Conservation (phyloP, 2,888 invertebrate species). For the Lasius platythorax region DNA sequence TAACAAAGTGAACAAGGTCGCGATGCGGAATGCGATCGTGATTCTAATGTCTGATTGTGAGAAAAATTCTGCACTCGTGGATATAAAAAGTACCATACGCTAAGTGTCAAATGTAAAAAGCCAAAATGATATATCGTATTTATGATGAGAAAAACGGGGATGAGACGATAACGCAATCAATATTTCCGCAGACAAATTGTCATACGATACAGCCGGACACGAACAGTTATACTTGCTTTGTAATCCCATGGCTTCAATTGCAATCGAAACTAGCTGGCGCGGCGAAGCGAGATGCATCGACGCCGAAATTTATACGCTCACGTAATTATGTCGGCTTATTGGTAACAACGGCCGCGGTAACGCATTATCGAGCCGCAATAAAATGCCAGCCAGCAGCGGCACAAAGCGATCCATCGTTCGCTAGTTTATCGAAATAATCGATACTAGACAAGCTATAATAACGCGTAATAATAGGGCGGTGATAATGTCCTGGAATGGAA, state of each 20-base stretch:
- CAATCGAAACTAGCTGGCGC: conserved; percentile 20
- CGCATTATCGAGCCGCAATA: conserved; percentile 42
- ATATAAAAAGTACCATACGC: background rate
- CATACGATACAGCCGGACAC: conserved; percentile 19
- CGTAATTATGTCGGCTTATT: conserved; percentile 46
- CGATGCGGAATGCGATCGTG: background rate
- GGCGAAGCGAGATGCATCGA: background rate
- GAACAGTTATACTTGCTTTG: conserved; percentile 1
- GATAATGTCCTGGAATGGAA: conserved; percentile 5
- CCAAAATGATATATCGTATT: background rate
- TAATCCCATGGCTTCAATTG: conserved; percentile 30
- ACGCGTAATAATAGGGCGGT: conserved; percentile 10
- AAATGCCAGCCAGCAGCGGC: conserved; percentile 18
- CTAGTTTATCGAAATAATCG: conserved; percentile 41
- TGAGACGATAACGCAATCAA: background rate
- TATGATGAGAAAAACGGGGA: background rate
- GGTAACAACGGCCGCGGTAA: background rate
- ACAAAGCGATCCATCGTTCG: conserved; percentile 24
- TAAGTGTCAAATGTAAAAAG: background rate
- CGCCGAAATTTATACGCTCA: conserved; percentile 48
- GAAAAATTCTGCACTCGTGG: background rate
- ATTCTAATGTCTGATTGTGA: background rate
- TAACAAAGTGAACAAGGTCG: background rate
- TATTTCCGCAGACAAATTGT: conserved; percentile 31
- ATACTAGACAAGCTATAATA: conserved; percentile 17